Evolutionary conservation across 2,888 invertebrate species (phyloP).

Genomic region (Lacanobia oleracea): DNA sequence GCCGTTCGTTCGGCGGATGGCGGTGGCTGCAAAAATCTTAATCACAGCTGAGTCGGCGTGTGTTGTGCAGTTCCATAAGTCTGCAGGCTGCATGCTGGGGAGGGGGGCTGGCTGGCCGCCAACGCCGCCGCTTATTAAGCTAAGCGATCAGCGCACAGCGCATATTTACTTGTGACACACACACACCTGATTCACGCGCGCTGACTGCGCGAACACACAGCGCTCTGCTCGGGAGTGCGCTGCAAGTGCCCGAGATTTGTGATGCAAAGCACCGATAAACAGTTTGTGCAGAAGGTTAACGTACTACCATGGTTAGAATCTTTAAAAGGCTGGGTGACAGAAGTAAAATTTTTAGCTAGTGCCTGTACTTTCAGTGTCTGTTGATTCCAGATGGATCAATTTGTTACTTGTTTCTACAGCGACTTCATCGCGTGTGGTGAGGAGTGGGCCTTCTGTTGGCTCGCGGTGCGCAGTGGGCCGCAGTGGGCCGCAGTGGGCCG

Average conservation of each 20-base stretch:
- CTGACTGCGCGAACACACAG: slow-evolving; percentile 54
- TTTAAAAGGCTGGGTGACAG: not conserved
- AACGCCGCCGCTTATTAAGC: slow-evolving; percentile 76
- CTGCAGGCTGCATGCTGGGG: slow-evolving; percentile 11
- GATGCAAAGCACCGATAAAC: not conserved
- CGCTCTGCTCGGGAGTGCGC: slow-evolving; percentile 8
- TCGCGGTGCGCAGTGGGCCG: not conserved
- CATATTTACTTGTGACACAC: slow-evolving; percentile 64
- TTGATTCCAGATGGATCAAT: not conserved
- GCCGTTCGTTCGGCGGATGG: slow-evolving; percentile 57
- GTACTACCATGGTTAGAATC: too few relatives aligned
- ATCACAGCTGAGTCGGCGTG: slow-evolving; percentile 74
- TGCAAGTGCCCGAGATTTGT: slow-evolving; percentile 28
- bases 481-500: slow-evolving; percentile 2
- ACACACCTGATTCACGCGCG: slow-evolving; percentile 43
- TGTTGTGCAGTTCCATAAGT: slow-evolving; percentile 73
- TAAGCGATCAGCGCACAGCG: slow-evolving; percentile 72
- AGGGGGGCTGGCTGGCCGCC: slow-evolving; percentile 56
- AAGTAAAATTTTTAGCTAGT: not conserved
- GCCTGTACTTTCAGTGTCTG: not conserved
- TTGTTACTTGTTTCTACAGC: not conserved
- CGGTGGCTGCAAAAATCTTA: slow-evolving; percentile 75
- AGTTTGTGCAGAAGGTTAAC: slow-evolving; percentile 8
- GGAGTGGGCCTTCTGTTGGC: not conserved
- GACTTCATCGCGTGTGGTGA: not conserved